Base-by-base conservation (phyloP, 1,140 invertebrate species). In the Macrosteles quadrilineatus region DNA sequence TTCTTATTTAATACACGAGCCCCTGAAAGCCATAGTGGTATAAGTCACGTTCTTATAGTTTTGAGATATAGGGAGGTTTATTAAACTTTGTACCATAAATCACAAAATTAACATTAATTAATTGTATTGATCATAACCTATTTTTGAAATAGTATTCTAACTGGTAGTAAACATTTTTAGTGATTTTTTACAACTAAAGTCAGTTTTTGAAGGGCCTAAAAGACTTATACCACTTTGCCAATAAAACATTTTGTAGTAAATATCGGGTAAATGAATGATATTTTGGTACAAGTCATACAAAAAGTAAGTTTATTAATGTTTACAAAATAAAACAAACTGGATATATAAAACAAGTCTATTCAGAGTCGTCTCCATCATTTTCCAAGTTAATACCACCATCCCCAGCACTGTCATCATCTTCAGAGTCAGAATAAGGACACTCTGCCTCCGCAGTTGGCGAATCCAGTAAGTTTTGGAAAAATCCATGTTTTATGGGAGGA, bases 401-500 rank as follows among this genome's bases (percentile, higher is more conserved):
- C 11, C 25, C 31, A 25, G 62, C 2, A 1, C 14, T 17, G n/a
- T 68, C n/a, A n/a, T 68, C 67, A 30, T 68, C 67, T 55, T 68
- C 67, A 19, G 67, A 68, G 45, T 47, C 47, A 19, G 67, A 68
- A 6, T 19, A n/a, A n/a, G n/a, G n/a, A n/a, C 67, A 25, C 67
- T 50, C 47, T 55, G 53, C 67, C 11, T 55, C 47, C 17, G 29
- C 45, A 55, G 45, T 55, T 53, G 67, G 67, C 9, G 47, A 27
- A 23, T 67, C 70, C 27, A 66, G 19, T 21, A 75, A 71, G 57
- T 59, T 66, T 68, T 71, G 65, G 55, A 69, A 75, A 62, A 66
- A 73, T 29, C 65, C 31, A 55, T 74, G 73, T 19, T 74, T 50
- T 36, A 69, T 69, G 32, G 73, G 69, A 66, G 71, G 72, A 62